Percentiles rank a stretch among this genome's conserved stretches.
These are phyloP conservation scores for Anolis apletophallus DNA, from an alignment of 2,797 vertebrate species.

Conservation along the genomic window DNA sequence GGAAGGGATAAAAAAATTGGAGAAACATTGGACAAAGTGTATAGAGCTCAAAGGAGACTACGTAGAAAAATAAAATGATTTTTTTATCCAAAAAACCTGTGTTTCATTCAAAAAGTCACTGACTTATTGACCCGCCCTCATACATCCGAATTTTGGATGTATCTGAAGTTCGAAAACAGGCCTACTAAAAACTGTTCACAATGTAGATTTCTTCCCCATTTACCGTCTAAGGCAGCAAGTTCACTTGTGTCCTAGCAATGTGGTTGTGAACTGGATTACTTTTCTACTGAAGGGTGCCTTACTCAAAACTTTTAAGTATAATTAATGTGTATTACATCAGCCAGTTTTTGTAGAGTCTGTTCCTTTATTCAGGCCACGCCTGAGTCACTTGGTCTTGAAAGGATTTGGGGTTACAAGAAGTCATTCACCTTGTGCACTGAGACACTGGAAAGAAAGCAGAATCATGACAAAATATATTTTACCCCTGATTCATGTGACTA, in stretches of 20 bases:
- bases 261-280: neutral
- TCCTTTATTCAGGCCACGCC: conserved; percentile 61
- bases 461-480: conserved; percentile 56
- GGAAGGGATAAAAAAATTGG: too few species aligned
- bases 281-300: conserved; percentile 41
- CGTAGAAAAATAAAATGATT: too few species aligned
- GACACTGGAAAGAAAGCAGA: neutral
- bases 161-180: too few species aligned
- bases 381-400: conserved; percentile 69
- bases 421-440: conserved; percentile 68
- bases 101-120: too few species aligned
- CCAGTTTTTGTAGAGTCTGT: conserved; percentile 73
- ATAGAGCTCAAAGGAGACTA: too few species aligned
- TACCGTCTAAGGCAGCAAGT: neutral
- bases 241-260: neutral
- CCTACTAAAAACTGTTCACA: neutral
- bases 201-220: neutral
- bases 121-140: too few species aligned
- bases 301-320: conserved; percentile 65
- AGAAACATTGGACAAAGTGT: too few species aligned
- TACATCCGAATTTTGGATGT: too few species aligned
- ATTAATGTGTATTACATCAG: conserved; percentile 64
- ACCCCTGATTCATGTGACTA: conserved; percentile 59
- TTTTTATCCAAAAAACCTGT: too few species aligned
- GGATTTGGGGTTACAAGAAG: conserved; percentile 71